These are phyloP conservation scores for Smithornis capensis DNA, from an alignment of 2,113 vertebrate genomes.

Conservation along the genomic window DNA sequence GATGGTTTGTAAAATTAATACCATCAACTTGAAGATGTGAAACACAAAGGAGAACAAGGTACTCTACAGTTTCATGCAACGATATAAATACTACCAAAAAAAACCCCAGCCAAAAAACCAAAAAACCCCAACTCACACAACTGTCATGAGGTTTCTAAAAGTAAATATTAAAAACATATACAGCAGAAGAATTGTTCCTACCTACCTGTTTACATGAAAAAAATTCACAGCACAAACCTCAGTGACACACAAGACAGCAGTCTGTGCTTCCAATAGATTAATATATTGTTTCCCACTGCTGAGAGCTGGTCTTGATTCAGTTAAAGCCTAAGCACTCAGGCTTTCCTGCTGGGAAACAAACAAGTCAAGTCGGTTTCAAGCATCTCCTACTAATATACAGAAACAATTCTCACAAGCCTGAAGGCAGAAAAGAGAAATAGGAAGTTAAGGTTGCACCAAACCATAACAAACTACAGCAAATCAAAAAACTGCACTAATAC, in stretches of 20 bases:
- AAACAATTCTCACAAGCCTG: constrained; percentile 39
- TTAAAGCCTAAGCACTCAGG: constrained; percentile 44
- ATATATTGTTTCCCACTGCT: constrained; percentile 45
- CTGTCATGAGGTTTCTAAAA: not conserved
- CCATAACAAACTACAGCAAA: not conserved
- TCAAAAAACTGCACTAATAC: not conserved
- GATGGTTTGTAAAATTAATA: not conserved
- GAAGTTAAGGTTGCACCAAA: not conserved
- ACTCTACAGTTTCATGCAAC: constrained; percentile 16
- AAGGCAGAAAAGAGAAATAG: constrained; percentile 5
- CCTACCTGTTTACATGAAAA: constrained; percentile 45
- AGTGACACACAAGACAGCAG: constrained; percentile 26
- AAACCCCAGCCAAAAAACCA: not conserved
- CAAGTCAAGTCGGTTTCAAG: constrained; percentile 37
- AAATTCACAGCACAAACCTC: constrained; percentile 33
- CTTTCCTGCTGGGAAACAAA: constrained; percentile 63
- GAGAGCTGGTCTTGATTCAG: constrained; percentile 50
- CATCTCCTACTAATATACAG: constrained; percentile 47
- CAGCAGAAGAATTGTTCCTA: not conserved
- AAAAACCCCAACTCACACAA: not conserved
- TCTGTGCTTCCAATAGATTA: constrained; percentile 33
- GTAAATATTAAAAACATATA: not conserved
- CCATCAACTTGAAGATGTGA: not conserved
- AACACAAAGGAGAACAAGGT: not conserved
- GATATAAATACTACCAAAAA: not conserved